Evolutionary conservation across 2,113 vertebrate genomes (phyloP).

Genomic region (Ursus arctos): DNA sequence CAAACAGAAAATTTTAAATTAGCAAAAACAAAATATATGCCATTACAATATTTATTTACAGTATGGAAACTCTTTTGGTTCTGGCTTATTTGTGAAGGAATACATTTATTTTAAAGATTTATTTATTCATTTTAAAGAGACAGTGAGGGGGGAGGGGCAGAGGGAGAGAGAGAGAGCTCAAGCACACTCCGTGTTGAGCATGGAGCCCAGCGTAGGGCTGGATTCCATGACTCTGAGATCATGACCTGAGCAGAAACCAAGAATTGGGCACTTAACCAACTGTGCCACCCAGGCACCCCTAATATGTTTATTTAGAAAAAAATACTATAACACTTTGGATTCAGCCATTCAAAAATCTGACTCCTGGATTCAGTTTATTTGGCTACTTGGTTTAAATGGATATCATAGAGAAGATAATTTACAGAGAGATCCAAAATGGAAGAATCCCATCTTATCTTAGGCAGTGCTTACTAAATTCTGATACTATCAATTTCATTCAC

Average conservation of each 20-base stretch:
- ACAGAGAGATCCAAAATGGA: not conserved
- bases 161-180: not conserved
- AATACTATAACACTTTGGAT: not conserved
- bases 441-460: not conserved
- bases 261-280: not conserved
- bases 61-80: not conserved
- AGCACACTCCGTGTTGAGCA: not conserved
- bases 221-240: not conserved
- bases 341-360: not conserved
- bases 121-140: not conserved
- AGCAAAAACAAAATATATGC: not conserved
- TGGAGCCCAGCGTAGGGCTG: not conserved
- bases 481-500: not conserved
- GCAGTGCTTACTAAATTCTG: not conserved
- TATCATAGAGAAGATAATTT: not conserved
- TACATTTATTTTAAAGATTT: not conserved
- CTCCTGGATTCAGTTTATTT: not conserved
- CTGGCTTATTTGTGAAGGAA: not conserved
- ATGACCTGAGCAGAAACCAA: not conserved
- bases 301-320: not conserved
- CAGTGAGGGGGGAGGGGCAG: too few species aligned
- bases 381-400: not conserved
- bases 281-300: not conserved
- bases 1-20: not conserved
- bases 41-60: not conserved